Evolutionary conservation across 2,888 invertebrate genomes (phyloP).

Genomic region (Xanthorhoe designata): DNA sequence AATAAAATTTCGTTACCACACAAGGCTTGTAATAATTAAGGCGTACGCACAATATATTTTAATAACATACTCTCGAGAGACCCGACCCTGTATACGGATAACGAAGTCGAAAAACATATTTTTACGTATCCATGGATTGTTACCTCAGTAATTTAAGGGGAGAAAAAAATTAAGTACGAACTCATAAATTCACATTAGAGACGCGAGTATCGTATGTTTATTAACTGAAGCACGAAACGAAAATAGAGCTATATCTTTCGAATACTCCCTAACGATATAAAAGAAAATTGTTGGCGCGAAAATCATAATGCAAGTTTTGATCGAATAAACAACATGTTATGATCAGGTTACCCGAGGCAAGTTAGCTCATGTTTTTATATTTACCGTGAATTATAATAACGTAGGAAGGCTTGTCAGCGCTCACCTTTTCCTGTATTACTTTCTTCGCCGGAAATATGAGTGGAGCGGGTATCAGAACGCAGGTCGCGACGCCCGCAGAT

Average conservation of each 20-base stretch:
- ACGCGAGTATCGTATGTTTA: constrained; percentile 36
- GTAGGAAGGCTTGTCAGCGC: constrained; percentile 48
- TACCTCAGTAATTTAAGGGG: constrained; percentile 55
- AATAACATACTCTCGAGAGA: constrained; percentile 80
- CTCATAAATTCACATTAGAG: constrained; percentile 46
- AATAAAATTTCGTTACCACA: constrained; percentile 62
- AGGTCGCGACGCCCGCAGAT: constrained; percentile 79
- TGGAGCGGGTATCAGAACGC: constrained; percentile 66
- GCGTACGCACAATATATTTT: constrained; percentile 81
- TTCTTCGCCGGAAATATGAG: constrained; percentile 69
- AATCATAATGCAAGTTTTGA: constrained; percentile 48
- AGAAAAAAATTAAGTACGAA: constrained; percentile 45
- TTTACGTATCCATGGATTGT: constrained; percentile 70
- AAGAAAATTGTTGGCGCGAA: constrained; percentile 45
- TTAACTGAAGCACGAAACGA: constrained; percentile 35
- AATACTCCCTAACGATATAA: constrained; percentile 35
- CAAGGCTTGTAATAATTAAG: constrained; percentile 61
- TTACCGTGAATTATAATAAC: constrained; percentile 40
- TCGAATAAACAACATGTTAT: constrained; percentile 49
- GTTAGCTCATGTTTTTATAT: constrained; percentile 47
- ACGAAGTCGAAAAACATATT: constrained; percentile 76
- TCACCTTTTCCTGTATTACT: constrained; percentile 63
- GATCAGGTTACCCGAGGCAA: constrained; percentile 44
- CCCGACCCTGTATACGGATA: constrained; percentile 69
- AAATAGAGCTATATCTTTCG: constrained; percentile 34